Conservation (phyloP, 1,140 invertebrate genomes). For the Musca vetustissima region DNA sequence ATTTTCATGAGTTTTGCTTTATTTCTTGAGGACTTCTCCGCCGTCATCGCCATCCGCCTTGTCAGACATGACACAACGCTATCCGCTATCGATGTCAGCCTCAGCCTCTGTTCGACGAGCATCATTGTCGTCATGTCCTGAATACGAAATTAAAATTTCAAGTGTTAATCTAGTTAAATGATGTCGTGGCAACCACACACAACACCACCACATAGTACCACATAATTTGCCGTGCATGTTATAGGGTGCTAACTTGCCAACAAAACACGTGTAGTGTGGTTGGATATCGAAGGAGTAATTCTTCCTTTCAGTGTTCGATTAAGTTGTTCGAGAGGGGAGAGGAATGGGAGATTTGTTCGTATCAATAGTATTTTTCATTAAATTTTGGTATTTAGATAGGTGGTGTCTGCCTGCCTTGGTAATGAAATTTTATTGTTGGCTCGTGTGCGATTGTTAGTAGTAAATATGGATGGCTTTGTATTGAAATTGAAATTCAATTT, state of each 20-base stretch:
- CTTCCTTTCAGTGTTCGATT: too few species aligned
- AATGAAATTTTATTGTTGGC: neutral
- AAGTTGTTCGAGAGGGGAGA: too few species aligned
- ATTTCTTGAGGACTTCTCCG: neutral
- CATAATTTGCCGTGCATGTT: neutral
- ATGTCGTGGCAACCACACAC: slow-evolving; percentile 3
- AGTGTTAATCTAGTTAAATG: slow-evolving; percentile 20
- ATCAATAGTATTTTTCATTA: slow-evolving; percentile 9
- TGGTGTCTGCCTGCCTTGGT: slow-evolving; percentile 9
- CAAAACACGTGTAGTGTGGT: too few species aligned
- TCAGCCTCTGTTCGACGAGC: neutral
- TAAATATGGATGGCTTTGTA: slow-evolving; percentile 17
- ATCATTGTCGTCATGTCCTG: slow-evolving; percentile 12
- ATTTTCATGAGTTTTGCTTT: neutral
- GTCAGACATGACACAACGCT: too few species aligned
- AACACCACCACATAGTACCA: too few species aligned
- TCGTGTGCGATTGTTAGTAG: neutral
- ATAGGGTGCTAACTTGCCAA: neutral
- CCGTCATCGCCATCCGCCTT: too few species aligned
- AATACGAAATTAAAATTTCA: slow-evolving; percentile 24
- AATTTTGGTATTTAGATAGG: slow-evolving; percentile 11
- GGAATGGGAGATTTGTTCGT: too few species aligned
- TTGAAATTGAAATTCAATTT: slow-evolving; percentile 19
- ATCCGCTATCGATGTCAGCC: too few species aligned
- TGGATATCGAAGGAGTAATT: neutral